Conservation (phyloP, 2,113 vertebrate genomes). For the Haplochromis burtoni region DNA sequence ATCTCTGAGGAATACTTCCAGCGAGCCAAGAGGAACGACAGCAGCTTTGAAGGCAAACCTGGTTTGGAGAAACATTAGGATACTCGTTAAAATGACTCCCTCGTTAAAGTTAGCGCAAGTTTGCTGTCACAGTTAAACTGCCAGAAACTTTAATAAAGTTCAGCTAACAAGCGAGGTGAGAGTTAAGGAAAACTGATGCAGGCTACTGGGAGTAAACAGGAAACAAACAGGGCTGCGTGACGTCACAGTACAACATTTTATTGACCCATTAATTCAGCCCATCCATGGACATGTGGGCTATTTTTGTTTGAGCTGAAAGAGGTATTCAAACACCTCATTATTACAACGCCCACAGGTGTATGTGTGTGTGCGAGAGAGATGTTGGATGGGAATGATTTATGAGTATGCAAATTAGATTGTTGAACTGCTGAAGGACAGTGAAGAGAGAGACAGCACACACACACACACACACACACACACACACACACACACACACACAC, state of each 20-base stretch:
- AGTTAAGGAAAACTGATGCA: background rate
- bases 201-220: background rate
- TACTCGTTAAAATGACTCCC: background rate
- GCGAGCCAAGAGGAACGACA: background rate
- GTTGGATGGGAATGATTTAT: constrained; percentile 58
- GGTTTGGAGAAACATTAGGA: background rate
- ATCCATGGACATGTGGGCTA: background rate
- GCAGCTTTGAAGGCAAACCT: background rate
- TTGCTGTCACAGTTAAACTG: background rate
- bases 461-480: background rate
- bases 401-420: constrained; percentile 54
- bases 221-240: background rate
- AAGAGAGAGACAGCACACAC: background rate
- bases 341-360: constrained; percentile 1
- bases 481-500: background rate
- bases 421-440: constrained; percentile 46
- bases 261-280: background rate
- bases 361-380: background rate
- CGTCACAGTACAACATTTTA: background rate
- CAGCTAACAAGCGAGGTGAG: background rate
- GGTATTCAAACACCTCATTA: constrained; percentile 17
- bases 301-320: background rate
- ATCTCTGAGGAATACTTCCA: background rate
- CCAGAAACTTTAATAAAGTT: background rate
- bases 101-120: background rate